Base-by-base conservation (phyloP, 2,113 vertebrate species). In the Istiophorus platypterus region DNA sequence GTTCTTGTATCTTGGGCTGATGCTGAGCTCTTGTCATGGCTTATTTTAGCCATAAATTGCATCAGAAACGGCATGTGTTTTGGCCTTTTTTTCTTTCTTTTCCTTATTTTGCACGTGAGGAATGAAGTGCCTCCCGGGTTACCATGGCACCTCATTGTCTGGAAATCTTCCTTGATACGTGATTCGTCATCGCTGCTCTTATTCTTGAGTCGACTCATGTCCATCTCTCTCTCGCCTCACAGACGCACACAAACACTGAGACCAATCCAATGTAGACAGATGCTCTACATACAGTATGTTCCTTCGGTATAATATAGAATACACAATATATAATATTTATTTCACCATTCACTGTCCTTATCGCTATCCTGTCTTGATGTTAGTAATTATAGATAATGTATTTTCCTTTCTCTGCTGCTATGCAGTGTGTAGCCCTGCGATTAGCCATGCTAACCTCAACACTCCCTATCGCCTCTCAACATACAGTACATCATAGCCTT, bases 361-460 rank as follows among this genome's bases (percentile, higher is more conserved):
- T 88, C 82, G 71, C 61, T 34, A 13, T 67, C 17, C 57, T 15
- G 29, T 57, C 64, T 72, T 84, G 63, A 89, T 79, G 59, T 65
- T 91, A 59, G 80, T 81, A 84, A 91, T 88, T 86, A 79, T 64
- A 88, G 72, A 91, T 85, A 87, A 90, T 91, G 86, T 84, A 66
- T 88, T 88, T 87, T 89, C 63, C 75, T 12, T 72, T 59, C 62
- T 72, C 31, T 67, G 62, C 34, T 69, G 74, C 29, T 47, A 37
- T n/a, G 15, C 42, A 61, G 47, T 49, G 49, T 81, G 70, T 56
- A 52, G 59, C 68, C 34, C 47, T 47, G 69, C 3, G 49, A 87
- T 88, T 80, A 80, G 41, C 72, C 20, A 58, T 41, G 26, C 58
- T 72, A 61, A 76, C 54, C 47, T 80, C 29, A 58, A 39, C 63